Conservation (phyloP, 1,140 invertebrate genomes). For the Proctacanthus coquilletti region DNA sequence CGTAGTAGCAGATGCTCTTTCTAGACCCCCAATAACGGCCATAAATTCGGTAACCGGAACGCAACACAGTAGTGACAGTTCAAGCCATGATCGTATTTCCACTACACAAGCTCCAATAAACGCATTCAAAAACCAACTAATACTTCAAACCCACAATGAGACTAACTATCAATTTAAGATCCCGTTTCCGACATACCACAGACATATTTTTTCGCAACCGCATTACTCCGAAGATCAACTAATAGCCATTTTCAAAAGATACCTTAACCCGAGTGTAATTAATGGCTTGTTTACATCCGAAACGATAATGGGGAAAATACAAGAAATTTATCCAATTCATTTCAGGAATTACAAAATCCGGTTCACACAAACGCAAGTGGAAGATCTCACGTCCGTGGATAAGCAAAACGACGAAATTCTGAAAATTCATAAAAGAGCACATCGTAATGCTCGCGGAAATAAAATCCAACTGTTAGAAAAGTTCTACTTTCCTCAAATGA, state of each 20-base stretch:
- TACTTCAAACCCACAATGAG: neutral
- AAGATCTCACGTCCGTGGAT: neutral
- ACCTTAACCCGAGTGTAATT: neutral
- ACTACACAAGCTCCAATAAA: neutral
- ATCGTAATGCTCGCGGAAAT: no score
- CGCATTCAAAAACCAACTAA: neutral
- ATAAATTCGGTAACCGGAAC: neutral
- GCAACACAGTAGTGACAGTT: neutral
- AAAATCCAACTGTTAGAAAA: no score
- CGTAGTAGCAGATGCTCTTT: constrained; percentile 7
- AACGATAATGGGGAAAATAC: neutral
- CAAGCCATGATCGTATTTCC: neutral
- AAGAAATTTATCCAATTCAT: neutral
- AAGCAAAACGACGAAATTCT: no score
- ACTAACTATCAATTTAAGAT: neutral
- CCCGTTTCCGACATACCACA: neutral
- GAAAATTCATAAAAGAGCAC: no score
- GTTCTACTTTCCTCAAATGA: no score
- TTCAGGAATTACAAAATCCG: neutral
- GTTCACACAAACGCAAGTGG: neutral
- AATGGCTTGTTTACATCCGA: neutral
- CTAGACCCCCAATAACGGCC: neutral
- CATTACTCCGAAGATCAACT: neutral
- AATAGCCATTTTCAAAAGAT: neutral
- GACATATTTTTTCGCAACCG: neutral